phyloP scores from a whole-genome alignment of 2,113 vertebrate species.

The Xiphias gladius region DNA sequence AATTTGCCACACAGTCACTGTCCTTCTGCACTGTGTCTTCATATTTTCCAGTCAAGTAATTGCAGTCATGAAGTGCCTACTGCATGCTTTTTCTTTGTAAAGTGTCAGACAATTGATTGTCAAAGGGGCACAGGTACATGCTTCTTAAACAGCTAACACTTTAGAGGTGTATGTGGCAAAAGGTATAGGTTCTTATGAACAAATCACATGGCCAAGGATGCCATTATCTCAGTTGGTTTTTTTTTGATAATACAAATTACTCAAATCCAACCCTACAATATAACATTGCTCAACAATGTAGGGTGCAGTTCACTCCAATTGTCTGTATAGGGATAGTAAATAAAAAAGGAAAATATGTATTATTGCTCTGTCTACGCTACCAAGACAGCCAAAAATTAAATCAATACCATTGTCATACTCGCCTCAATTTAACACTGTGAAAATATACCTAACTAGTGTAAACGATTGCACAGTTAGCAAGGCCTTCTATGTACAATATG shows the following conservation, averaged over 20 bases:
- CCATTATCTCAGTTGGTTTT: background rate
- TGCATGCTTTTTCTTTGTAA: background rate
- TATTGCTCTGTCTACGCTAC: background rate
- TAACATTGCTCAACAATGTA: background rate
- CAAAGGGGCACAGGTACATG: conserved; percentile 21
- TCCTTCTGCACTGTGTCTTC: background rate
- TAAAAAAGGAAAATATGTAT: background rate
- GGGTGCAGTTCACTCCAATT: background rate
- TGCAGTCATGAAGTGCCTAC: too few species aligned
- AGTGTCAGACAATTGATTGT: conserved; percentile 1
- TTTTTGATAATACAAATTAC: background rate
- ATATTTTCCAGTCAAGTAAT: background rate
- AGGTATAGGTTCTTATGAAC: background rate
- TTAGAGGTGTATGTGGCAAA: conserved; percentile 3
- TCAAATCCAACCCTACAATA: background rate
- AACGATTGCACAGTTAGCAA: background rate
- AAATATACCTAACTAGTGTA: background rate
- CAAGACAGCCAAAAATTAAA: background rate
- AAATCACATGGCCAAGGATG: background rate
- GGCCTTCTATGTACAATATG: background rate
- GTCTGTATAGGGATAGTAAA: background rate
- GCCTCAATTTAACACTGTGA: background rate
- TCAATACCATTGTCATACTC: background rate
- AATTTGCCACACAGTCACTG: background rate
- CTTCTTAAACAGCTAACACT: background rate